These are phyloP conservation scores for Bilobella aurantiaca DNA, from an alignment of 1,140 invertebrate species.

Conservation along the genomic window DNA sequence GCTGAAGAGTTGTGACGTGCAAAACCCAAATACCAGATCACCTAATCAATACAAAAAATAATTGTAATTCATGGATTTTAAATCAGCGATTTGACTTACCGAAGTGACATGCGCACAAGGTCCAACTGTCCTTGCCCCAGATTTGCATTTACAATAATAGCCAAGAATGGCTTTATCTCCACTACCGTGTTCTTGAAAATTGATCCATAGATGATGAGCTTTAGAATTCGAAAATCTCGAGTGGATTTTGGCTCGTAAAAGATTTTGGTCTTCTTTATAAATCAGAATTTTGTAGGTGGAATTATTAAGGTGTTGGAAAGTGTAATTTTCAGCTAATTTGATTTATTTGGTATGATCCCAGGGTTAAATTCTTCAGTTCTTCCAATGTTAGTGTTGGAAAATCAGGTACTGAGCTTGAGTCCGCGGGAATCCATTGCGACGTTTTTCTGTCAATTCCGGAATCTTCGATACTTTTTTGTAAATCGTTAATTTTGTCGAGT, in stretches of 20 bases:
- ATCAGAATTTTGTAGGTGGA: not conserved
- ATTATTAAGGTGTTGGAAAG: not conserved
- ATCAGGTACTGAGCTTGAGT: not conserved
- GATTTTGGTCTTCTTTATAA: not conserved
- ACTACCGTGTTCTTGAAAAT: not conserved
- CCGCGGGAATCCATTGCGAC: too few relatives aligned
- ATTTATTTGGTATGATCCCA: conserved; percentile 10
- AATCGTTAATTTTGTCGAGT: too few relatives aligned
- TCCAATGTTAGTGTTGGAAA: conserved; percentile 12
- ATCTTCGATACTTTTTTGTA: too few relatives aligned
- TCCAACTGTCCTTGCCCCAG: conserved; percentile 10
- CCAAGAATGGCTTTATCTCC: not conserved
- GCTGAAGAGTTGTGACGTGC: not conserved
- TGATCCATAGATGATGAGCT: not conserved
- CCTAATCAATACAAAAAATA: too few relatives aligned
- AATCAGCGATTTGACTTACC: too few relatives aligned
- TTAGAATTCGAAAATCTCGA: not conserved
- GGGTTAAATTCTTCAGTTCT: conserved; percentile 2
- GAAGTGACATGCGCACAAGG: conserved; percentile 10
- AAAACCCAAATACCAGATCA: conserved; percentile 16
- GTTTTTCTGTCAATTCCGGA: too few relatives aligned
- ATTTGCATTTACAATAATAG: conserved; percentile 17
- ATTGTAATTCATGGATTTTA: too few relatives aligned
- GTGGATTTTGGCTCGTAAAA: conserved; percentile 1
- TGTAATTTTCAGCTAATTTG: conserved; percentile 1